A percentile compares a stretch with the other conserved stretches of the same genome.
Evolutionary conservation across 2,888 invertebrate genomes (phyloP).

Genomic region (Tenthredo mesomela): DNA sequence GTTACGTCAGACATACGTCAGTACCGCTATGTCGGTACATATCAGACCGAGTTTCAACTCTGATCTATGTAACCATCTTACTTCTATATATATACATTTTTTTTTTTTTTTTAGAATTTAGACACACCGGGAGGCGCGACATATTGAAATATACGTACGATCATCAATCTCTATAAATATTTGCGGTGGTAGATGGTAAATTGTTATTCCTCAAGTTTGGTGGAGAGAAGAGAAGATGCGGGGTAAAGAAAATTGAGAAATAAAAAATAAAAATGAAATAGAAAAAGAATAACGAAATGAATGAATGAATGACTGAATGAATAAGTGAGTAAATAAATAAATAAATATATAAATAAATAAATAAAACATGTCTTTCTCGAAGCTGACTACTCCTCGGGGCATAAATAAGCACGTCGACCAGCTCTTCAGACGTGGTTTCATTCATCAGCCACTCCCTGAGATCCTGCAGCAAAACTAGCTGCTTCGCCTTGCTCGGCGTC

Average conservation of each 20-base stretch:
- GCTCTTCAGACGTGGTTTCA: conserved; percentile 13
- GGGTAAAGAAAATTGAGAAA: not conserved
- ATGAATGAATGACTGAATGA: not conserved
- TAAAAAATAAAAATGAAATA: not conserved
- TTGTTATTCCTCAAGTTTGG: not conserved
- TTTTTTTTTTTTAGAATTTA: not conserved
- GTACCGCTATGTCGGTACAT: conserved; percentile 12
- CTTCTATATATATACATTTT: not conserved
- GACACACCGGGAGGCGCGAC: not conserved
- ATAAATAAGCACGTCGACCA: not conserved
- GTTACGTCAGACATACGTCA: conserved; percentile 24
- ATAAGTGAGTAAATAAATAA: not conserved
- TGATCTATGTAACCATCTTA: conserved; percentile 5
- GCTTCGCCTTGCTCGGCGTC: not conserved
- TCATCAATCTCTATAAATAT: conserved; percentile 17
- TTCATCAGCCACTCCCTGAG: conserved; percentile 30
- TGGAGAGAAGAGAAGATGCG: not conserved
- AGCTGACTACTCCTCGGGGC: not conserved
- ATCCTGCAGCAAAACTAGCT: not conserved
- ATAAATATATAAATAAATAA: conserved; percentile 14
- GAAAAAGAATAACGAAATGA: not conserved
- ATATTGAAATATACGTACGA: not conserved
- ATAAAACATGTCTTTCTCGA: conserved; percentile 12
- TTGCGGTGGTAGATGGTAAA: not conserved
- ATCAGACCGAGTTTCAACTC: conserved; percentile 10